Base-by-base conservation (phyloP, 2,888 invertebrate genomes). In the Pycnomerus fuliginosus region DNA sequence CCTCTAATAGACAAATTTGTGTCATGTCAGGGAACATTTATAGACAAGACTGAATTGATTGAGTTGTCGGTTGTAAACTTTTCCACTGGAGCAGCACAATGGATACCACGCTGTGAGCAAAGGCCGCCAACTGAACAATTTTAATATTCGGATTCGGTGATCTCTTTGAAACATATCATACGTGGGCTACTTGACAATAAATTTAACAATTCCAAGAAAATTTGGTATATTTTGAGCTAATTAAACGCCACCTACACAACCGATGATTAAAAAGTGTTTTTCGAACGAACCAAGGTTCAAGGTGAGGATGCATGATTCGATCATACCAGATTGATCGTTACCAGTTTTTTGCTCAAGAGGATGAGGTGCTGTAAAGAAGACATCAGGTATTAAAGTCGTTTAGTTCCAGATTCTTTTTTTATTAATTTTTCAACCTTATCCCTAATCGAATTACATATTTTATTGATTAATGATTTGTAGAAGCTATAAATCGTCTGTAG, bases 321-420 rank as follows among this genome's bases (percentile, higher is more conserved):
- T 51, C 51, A 45, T 35, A 42, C 31, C 14, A 34, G 42, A 42
- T 29, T 30, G 42, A 30, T 41, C 34, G 17, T 23, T 39, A 30
- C 31, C 22, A 27, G 37, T 37, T 44, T 44, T n/a, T 44, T 38
- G 29, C 41, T 25, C 17, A n/a, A n/a, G n/a, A n/a, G n/a, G n/a
- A n/a, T n/a, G n/a, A n/a, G 33, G 7, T 32, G 33, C 34, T 34
- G 33, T 29, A 51, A 51, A 51, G 48, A 51, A 51, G 51, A 39
- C 44, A 40, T 48, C 42, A n/a, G n/a, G n/a, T 44, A 45, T 44
- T 49, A 41, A 44, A 48, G n/a, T 42, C 42, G 35, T 41, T 51
- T 42, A 51, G 47, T 51, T 48, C 42, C 51, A 51, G 32, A n/a
- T n/a, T n/a, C n/a, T n/a, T n/a, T n/a, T n/a, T n/a, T n/a, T n/a